Evolutionary conservation across 1,140 invertebrate species (phyloP), one percentile per base, ranked within the genome.

Genomic region (Euwallacea fornicatus): DNA sequence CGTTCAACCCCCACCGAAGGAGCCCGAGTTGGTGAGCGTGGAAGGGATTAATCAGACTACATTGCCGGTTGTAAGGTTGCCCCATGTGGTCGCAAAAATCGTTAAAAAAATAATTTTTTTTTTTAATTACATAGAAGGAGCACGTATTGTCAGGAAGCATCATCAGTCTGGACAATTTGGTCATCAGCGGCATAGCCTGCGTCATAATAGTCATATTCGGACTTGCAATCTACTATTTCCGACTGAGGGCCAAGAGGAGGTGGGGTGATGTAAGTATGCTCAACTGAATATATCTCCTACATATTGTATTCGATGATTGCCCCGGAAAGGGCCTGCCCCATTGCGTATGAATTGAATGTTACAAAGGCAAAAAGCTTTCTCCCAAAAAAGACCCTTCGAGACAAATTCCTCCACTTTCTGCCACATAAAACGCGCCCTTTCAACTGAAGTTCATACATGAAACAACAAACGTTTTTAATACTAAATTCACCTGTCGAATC

Each of bases 161-260:
- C 15, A 16, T 41, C 7, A 46, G 46, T 62, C 7, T 62, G 21
- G 43, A 42, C n/a, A 62, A 62, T 46, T 46, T 62, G 43, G 60
- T 47, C 11, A 43, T 62, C 15, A 42, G 42, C 7, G 42, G 42
- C 13, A 33, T 47, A 44, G 60, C 16, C 6, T 62, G 42, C n/a
- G 46, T 62, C 7, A 7, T 62, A 2, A 43, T 9, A 15, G 15
- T 15, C 10, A 41, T 46, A 7, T 44, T 62, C 21, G 43, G n/a
- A 6, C 7, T 46, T 10, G 10, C n/a, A 21, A 21, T 62, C 16
- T 62, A 46, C 46, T 54, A 65, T 65, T 43, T 42, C 21, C 50
- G 47, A 42, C 8, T 54, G 7, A 65, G 54, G 54, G 50, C 63
- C 7, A 54, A 54, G 43, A 15, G 50, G 33, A 65, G 63, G 54